A percentile compares a stretch with the other conserved stretches of the same genome.
Evolutionary conservation across 2,888 invertebrate species (phyloP).

Genomic region (Gerris lacustris): DNA sequence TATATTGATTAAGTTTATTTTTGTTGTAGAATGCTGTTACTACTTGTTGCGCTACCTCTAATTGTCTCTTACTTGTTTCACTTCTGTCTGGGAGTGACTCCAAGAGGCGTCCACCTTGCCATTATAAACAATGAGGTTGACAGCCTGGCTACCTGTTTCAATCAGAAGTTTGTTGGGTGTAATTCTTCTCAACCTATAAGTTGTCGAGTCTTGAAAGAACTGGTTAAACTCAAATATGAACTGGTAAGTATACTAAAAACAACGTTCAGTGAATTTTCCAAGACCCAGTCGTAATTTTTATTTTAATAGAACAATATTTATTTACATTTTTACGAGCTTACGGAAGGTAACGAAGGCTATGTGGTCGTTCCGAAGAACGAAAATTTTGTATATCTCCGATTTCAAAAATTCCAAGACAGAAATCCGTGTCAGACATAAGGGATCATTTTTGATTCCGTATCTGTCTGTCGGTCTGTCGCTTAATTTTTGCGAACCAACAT

Average conservation of each 20-base stretch:
- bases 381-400: too few species aligned
- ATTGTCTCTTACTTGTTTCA: conserved; percentile 70
- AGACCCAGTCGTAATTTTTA: too few species aligned
- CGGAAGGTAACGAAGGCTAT: too few species aligned
- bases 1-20: conserved; percentile 7
- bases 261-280: too few species aligned
- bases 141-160: neutral
- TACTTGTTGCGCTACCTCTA: conserved; percentile 68
- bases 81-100: conserved; percentile 64
- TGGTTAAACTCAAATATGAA: conserved; percentile 25
- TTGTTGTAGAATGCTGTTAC: conserved; percentile 57
- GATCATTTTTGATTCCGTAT: too few species aligned
- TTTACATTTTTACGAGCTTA: too few species aligned
- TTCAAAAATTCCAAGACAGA: too few species aligned
- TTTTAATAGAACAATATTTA: too few species aligned
- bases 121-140: conserved; percentile 69
- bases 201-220: conserved; percentile 28
- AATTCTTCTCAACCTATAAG: conserved; percentile 28
- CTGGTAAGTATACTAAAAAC: conserved; percentile 24
- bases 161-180: conserved; percentile 11
- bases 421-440: too few species aligned
- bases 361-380: too few species aligned
- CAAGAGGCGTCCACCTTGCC: conserved; percentile 55
- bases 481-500: too few species aligned
- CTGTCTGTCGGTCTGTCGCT: too few species aligned